Percentiles rank a stretch among this genome's conserved stretches.
Conservation (phyloP, 2,113 vertebrate genomes). For the Herpetotheres cachinnans region DNA sequence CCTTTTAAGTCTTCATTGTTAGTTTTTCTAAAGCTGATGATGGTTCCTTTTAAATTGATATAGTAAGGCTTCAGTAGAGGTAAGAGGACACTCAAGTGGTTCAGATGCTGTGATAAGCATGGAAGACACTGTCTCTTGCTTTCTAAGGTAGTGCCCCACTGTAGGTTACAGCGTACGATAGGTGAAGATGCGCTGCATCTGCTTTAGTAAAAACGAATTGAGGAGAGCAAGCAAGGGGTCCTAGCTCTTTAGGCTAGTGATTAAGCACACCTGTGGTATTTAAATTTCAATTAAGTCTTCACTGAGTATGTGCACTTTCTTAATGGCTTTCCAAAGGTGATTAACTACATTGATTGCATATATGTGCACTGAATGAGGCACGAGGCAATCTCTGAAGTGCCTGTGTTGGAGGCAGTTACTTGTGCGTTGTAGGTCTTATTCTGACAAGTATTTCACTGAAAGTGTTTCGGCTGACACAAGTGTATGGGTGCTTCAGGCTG, state of each 20-base stretch:
- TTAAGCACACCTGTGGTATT: background rate
- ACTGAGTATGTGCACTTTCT: background rate
- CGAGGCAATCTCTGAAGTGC: background rate
- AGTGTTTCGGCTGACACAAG: background rate
- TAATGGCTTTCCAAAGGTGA: background rate
- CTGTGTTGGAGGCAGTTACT: background rate
- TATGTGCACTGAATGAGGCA: rapidly evolving
- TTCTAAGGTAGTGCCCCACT: rapidly evolving
- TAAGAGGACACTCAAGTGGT: rapidly evolving
- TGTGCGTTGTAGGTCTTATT: background rate
- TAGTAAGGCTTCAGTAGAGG: background rate
- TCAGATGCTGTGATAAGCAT: background rate
- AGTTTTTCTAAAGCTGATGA: background rate
- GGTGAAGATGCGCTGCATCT: background rate
- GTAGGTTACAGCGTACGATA: rapidly evolving
- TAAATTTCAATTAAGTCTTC: background rate
- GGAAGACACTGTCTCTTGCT: background rate
- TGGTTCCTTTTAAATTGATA: background rate
- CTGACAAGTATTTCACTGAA: background rate
- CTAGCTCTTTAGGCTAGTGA: rapidly evolving
- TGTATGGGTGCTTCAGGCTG: background rate
- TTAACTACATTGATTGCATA: rapidly evolving
- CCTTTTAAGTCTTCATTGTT: background rate
- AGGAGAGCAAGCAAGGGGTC: background rate
- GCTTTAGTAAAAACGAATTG: rapidly evolving